Conservation (phyloP, 37 sponge, comb jelly and placozoan species). For the Spongia lamella region DNA sequence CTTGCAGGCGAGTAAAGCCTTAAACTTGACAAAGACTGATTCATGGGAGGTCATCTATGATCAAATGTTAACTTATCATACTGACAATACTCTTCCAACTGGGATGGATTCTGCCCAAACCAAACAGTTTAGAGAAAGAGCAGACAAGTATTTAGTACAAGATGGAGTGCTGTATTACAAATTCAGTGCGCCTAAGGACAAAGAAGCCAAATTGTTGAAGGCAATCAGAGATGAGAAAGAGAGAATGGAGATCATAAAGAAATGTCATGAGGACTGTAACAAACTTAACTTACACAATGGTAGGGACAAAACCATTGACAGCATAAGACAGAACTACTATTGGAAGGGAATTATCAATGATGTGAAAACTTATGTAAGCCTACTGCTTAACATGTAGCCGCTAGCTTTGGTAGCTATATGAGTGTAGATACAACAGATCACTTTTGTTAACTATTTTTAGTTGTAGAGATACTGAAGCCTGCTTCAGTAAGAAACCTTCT, state of each 20-base stretch:
- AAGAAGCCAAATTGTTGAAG: not conserved
- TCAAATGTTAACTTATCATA: slow-evolving; percentile 13
- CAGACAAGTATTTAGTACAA: slow-evolving; percentile 11
- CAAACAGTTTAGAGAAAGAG: not conserved
- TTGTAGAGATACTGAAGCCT: too few relatives aligned
- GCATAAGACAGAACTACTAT: slow-evolving; percentile 28
- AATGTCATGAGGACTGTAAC: slow-evolving; percentile 24
- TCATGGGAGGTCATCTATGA: slow-evolving; percentile 42
- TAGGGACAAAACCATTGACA: slow-evolving; percentile 43
- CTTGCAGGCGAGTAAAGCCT: too few relatives aligned
- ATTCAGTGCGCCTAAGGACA: slow-evolving; percentile 1
- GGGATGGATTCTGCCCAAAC: not conserved
- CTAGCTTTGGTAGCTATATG: too few relatives aligned
- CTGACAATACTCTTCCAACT: not conserved
- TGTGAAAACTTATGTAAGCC: slow-evolving; percentile 37
- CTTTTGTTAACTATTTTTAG: too few relatives aligned
- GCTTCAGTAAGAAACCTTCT: too few relatives aligned
- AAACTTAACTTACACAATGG: slow-evolving; percentile 16
- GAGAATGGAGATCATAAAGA: slow-evolving; percentile 24
- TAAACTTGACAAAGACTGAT: slow-evolving; percentile 11
- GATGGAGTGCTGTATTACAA: slow-evolving; percentile 13
- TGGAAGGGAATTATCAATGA: slow-evolving; percentile 50
- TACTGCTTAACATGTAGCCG: too few relatives aligned
- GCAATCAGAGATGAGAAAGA: slow-evolving; percentile 41
- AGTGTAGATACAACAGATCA: too few relatives aligned